Conservation (phyloP, 2,113 vertebrate genomes). For the Silurus glanis region DNA sequence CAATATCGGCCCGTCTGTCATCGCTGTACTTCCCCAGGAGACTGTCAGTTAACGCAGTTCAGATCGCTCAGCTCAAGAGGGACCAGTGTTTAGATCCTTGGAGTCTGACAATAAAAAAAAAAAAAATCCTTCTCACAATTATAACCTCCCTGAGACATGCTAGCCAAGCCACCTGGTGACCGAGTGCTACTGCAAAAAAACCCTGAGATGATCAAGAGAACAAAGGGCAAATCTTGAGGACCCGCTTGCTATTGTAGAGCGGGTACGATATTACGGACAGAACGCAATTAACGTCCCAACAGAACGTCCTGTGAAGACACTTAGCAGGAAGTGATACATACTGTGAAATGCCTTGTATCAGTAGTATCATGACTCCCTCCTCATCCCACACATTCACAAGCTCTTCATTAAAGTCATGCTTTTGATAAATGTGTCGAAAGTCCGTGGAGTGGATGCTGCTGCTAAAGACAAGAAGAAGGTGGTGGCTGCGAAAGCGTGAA, state of each 20-base stretch:
- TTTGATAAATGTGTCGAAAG: background rate
- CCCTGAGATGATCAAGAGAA: slow-evolving; percentile 21
- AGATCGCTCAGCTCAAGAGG: background rate
- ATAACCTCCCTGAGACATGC: slow-evolving; percentile 10
- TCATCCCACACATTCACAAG: background rate
- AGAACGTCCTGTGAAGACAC: background rate
- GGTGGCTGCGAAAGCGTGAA: background rate
- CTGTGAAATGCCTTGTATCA: background rate
- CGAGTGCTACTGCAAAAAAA: slow-evolving; percentile 8
- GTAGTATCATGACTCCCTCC: background rate
- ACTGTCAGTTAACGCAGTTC: slow-evolving; percentile 15
- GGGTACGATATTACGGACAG: no score
- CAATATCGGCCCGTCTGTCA: slow-evolving; percentile 33
- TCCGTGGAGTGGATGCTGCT: background rate
- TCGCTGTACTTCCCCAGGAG: slow-evolving; percentile 4
- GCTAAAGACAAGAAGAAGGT: background rate
- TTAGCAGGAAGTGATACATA: slow-evolving; percentile 7
- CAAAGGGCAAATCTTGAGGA: background rate
- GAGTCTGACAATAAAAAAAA: slow-evolving; percentile 1
- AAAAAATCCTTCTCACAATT: background rate
- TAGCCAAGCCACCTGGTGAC: background rate
- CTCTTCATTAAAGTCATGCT: background rate
- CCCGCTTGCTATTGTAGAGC: background rate
- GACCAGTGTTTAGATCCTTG: background rate
- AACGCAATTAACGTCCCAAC: slow-evolving; percentile 27